These are phyloP conservation scores for Notarius quadriscutis DNA, from an alignment of 2,113 vertebrate species.

Conservation along the genomic window DNA sequence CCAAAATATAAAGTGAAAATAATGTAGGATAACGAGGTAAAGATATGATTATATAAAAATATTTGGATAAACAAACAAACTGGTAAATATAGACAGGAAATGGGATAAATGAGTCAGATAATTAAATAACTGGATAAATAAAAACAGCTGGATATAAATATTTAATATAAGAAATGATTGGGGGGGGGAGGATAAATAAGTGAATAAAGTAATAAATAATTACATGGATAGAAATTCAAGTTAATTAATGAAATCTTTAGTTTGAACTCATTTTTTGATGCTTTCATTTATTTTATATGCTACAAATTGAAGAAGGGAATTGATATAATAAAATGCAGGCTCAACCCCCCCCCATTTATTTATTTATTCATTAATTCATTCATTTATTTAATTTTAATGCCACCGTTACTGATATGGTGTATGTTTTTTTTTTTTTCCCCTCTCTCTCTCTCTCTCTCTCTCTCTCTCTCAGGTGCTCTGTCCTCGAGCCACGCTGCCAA, in stretches of 20 bases:
- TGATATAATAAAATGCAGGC: too few relatives aligned
- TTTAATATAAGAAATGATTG: too few relatives aligned
- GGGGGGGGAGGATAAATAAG: too few relatives aligned
- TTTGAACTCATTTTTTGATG: background rate
- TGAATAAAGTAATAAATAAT: too few relatives aligned
- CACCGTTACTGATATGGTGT: too few relatives aligned
- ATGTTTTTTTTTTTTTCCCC: too few relatives aligned
- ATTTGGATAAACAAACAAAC: background rate
- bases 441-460: too few relatives aligned
- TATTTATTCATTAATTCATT: background rate
- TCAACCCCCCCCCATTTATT: background rate
- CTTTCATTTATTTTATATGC: background rate
- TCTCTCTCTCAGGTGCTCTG: constrained; percentile 88
- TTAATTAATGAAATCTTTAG: background rate
- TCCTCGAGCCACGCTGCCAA: constrained; percentile 86
- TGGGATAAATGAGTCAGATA: too few relatives aligned
- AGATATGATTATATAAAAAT: background rate
- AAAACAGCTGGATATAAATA: too few relatives aligned
- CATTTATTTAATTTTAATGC: background rate
- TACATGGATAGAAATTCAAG: background rate
- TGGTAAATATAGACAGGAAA: background rate
- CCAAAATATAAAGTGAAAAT: background rate
- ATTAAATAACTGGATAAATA: too few relatives aligned
- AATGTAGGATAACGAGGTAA: background rate
- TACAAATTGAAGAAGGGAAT: background rate